phyloP scores from a whole-genome alignment of 2,797 vertebrate genomes.

The Typhlichthys eigenmanni region DNA sequence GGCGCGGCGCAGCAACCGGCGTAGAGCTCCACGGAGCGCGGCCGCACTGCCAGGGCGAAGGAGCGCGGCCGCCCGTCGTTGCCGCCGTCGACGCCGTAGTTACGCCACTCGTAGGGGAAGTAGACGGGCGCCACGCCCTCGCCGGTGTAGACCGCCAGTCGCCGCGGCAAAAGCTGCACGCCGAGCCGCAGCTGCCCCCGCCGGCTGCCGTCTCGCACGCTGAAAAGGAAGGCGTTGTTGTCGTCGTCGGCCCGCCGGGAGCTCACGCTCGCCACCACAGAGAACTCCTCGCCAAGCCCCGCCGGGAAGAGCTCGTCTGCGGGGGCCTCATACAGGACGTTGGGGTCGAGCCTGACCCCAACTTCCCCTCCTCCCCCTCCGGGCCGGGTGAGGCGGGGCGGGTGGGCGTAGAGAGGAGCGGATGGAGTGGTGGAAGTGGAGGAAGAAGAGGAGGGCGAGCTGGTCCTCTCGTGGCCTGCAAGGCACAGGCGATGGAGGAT shows the following conservation, averaged over 20 bases:
- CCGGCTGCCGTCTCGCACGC: conserved; percentile 82
- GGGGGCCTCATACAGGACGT: conserved; percentile 80
- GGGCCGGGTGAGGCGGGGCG: conserved; percentile 36
- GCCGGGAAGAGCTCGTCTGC: conserved; percentile 76
- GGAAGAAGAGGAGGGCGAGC: conserved; percentile 50
- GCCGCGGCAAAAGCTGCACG: conserved; percentile 88
- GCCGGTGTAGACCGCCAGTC: conserved; percentile 84
- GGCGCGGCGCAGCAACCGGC: conserved; percentile 83
- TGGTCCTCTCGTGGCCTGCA: conserved; percentile 66
- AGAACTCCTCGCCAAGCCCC: conserved; percentile 82
- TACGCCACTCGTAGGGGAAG: conserved; percentile 85
- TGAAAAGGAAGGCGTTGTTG: conserved; percentile 96
- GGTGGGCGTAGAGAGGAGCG: conserved; percentile 68
- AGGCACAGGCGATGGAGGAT: conserved; percentile 88
- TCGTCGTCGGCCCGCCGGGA: conserved; percentile 89
- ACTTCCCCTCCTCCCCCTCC: conserved; percentile 38
- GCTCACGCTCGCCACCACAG: conserved; percentile 85
- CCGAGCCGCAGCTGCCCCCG: conserved; percentile 87
- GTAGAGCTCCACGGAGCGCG: conserved; percentile 82
- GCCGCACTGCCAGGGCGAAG: conserved; percentile 83
- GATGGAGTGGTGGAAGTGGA: conserved; percentile 52
- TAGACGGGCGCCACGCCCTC: conserved; percentile 81
- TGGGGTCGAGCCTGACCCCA: conserved; percentile 80
- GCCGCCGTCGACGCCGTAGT: too few relatives aligned
- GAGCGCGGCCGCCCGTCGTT: conserved; percentile 84